phyloP scores from a whole-genome alignment of 2,888 invertebrate genomes.

The Chymomyza caudatula region DNA sequence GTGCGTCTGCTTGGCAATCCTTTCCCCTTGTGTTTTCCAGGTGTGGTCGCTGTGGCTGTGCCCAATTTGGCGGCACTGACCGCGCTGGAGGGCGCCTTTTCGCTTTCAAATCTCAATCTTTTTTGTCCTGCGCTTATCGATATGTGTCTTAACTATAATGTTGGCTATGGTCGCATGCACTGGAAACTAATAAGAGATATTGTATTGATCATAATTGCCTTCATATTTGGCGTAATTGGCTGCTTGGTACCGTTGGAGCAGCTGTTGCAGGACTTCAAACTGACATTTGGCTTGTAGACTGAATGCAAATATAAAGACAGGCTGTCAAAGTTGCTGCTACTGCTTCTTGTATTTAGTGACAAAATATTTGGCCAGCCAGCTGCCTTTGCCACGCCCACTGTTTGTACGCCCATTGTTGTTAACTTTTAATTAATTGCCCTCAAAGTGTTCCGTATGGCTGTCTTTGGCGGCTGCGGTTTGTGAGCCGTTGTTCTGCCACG shows the following conservation, averaged over 20 bases:
- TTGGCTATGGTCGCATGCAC: constrained; percentile 43
- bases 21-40: constrained; percentile 10
- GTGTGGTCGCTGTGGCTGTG: constrained; percentile 45
- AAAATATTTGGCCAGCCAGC: constrained; percentile 12
- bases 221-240: constrained; percentile 47
- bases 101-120: constrained; percentile 47
- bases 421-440: constrained; percentile 71
- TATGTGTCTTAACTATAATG: constrained; percentile 40
- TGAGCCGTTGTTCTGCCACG: neutral
- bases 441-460: constrained; percentile 32
- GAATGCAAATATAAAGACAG: neutral
- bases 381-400: neutral
- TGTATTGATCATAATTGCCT: constrained; percentile 39
- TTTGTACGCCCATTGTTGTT: constrained; percentile 42
- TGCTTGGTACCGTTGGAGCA: constrained; percentile 48
- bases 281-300: constrained; percentile 42
- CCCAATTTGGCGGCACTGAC: constrained; percentile 54
- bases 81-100: constrained; percentile 54
- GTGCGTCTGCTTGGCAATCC: neutral
- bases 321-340: neutral
- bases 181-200: constrained; percentile 53
- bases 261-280: constrained; percentile 12
- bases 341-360: constrained; percentile 16
- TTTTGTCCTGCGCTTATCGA: constrained; percentile 56
- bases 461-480: constrained; percentile 24